Evolutionary conservation across 2,888 invertebrate genomes (phyloP).

Genomic region (Priapulus caudatus): DNA sequence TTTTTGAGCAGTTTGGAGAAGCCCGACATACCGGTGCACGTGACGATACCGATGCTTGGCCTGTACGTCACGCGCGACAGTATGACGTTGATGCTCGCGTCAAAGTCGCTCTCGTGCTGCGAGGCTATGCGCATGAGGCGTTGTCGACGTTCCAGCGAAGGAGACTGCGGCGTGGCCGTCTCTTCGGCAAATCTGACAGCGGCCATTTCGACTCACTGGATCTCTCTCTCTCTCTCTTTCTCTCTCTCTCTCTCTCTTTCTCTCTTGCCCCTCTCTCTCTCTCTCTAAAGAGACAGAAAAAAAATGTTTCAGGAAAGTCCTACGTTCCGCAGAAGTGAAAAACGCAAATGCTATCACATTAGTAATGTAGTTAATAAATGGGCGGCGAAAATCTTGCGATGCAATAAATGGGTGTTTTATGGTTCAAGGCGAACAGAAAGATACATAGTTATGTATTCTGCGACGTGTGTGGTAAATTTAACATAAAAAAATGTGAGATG

Average conservation of each 20-base stretch:
- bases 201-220: not conserved
- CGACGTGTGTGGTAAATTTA: too few relatives aligned
- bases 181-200: not conserved
- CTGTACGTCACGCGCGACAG: not conserved
- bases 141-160: not conserved
- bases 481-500: too few relatives aligned
- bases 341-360: too few relatives aligned
- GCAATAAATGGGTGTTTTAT: too few relatives aligned
- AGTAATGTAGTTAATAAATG: too few relatives aligned
- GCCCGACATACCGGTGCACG: not conserved
- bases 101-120: not conserved
- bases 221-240: slow-evolving; percentile 3
- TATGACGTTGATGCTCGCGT: not conserved
- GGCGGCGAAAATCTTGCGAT: too few relatives aligned
- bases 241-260: slow-evolving; percentile 3
- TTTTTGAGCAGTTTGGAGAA: not conserved
- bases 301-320: too few relatives aligned
- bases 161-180: not conserved
- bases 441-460: too few relatives aligned
- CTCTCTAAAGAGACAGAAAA: too few relatives aligned
- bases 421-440: too few relatives aligned
- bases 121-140: not conserved
- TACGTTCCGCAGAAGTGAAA: too few relatives aligned
- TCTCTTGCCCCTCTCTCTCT: slow-evolving; percentile 1
- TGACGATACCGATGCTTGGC: not conserved